A percentile compares a stretch with the other conserved stretches of the same genome.
Evolutionary conservation across 2,113 vertebrate genomes (phyloP).

Genomic region (Serranochromis macrocephalus): DNA sequence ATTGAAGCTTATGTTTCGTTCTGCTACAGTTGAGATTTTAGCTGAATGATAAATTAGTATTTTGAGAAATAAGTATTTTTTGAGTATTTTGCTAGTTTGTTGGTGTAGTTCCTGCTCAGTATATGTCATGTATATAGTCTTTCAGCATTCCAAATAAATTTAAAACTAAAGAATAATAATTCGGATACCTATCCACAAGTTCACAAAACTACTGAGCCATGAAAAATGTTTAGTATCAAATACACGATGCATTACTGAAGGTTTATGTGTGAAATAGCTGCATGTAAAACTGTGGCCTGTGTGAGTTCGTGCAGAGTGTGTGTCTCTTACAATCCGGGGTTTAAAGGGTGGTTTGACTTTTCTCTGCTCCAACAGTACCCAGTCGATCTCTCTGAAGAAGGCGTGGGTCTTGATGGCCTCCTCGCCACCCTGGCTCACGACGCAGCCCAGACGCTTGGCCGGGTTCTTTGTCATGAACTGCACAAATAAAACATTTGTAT

Average conservation of each 20-base stretch:
- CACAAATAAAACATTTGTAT: neutral
- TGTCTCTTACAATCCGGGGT: conserved; percentile 91
- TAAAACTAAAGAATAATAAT: neutral
- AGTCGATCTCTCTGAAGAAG: conserved; percentile 98
- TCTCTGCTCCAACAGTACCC: conserved; percentile 92
- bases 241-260: neutral
- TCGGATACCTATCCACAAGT: neutral
- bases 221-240: neutral
- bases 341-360: conserved; percentile 97
- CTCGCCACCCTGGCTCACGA: conserved; percentile 85
- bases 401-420: conserved; percentile 93
- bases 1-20: neutral
- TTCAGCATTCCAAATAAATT: neutral
- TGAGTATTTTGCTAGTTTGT: neutral
- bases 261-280: neutral
- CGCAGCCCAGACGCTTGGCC: conserved; percentile 91
- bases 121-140: neutral
- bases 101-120: neutral
- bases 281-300: neutral
- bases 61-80: neutral
- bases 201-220: neutral
- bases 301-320: neutral
- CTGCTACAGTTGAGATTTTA: neutral
- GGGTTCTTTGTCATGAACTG: conserved; percentile 99
- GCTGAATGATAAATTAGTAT: neutral